Percentiles rank a stretch among this genome's conserved stretches.
Conservation (phyloP, 2,113 vertebrate genomes). For the Spilogale gracilis region DNA sequence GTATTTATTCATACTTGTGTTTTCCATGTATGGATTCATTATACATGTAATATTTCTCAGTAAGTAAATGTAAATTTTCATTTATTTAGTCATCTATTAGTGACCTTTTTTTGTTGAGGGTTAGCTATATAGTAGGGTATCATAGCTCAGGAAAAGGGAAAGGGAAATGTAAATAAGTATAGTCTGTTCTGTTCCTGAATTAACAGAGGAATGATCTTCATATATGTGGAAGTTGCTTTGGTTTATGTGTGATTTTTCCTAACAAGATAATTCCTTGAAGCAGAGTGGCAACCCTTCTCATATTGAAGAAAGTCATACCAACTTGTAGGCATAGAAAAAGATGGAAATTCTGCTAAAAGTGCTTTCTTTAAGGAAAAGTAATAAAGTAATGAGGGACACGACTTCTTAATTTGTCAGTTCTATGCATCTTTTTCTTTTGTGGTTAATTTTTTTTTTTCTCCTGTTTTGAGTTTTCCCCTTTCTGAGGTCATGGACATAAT, state of each 20-base stretch:
- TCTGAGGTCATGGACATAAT: background rate
- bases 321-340: background rate
- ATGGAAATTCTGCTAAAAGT: background rate
- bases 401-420: background rate
- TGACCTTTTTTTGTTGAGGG: background rate
- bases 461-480: background rate
- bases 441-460: background rate
- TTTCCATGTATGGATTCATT: background rate
- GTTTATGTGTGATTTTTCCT: background rate
- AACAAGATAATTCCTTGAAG: conserved; percentile 20
- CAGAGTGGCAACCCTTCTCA: background rate
- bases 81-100: background rate
- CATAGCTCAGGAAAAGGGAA: background rate
- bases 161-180: background rate
- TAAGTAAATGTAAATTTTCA: conserved; percentile 10
- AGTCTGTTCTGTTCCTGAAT: background rate
- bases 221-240: background rate
- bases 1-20: background rate
- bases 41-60: background rate
- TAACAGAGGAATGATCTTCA: background rate
- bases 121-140: background rate
- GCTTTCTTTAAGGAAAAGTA: background rate
- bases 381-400: background rate
- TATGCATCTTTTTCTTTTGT: conserved; percentile 27
- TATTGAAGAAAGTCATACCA: background rate